Evolutionary conservation across 2,888 invertebrate species (phyloP).

Genomic region (Noctua janthina): DNA sequence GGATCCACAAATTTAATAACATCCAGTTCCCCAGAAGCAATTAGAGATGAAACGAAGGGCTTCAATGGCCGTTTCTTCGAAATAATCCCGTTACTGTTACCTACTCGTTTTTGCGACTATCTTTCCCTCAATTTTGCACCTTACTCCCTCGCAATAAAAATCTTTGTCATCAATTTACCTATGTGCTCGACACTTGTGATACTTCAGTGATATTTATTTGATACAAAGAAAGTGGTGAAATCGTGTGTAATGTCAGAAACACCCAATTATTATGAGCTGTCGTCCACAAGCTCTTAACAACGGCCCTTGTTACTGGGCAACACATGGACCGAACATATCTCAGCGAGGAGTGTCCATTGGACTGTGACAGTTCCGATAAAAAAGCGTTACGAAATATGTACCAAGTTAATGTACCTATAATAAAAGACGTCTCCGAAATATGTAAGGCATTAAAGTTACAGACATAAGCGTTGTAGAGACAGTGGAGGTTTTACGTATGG

Average conservation of each 20-base stretch:
- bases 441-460: not conserved
- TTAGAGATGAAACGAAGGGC: slow-evolving; percentile 77
- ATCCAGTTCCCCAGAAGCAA: slow-evolving; percentile 77
- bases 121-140: slow-evolving; percentile 57
- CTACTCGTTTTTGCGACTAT: slow-evolving; percentile 54
- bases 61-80: slow-evolving; percentile 73
- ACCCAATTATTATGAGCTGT: slow-evolving; percentile 61
- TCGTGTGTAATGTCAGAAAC: slow-evolving; percentile 45
- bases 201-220: slow-evolving; percentile 51
- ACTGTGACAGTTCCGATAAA: slow-evolving; percentile 54
- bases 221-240: slow-evolving; percentile 65
- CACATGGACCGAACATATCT: slow-evolving; percentile 47
- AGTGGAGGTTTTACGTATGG: not conserved
- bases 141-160: slow-evolving; percentile 47
- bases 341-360: slow-evolving; percentile 43
- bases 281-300: slow-evolving; percentile 49
- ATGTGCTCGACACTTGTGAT: slow-evolving; percentile 41
- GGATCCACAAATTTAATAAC: slow-evolving; percentile 72
- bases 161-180: slow-evolving; percentile 34
- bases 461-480: slow-evolving; percentile 9
- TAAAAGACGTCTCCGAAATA: slow-evolving; percentile 30
- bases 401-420: slow-evolving; percentile 25
- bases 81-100: slow-evolving; percentile 68
- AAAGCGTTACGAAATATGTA: slow-evolving; percentile 38
- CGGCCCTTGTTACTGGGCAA: slow-evolving; percentile 58